Evolutionary conservation across 30 jellyfish, hydroid and myxozoan species (phyloP).

Genomic region (Turritopsis rubra): DNA sequence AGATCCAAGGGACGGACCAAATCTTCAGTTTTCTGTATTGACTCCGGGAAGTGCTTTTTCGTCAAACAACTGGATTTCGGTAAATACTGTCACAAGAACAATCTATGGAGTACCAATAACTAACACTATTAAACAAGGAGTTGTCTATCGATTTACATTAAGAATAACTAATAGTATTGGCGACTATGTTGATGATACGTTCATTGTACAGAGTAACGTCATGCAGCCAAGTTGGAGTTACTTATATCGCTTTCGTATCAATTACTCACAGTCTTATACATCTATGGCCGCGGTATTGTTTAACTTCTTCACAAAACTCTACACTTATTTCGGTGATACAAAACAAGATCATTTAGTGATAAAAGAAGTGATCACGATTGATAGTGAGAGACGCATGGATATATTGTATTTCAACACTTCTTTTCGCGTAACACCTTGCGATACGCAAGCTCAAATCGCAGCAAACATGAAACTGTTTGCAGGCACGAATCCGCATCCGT

Average conservation of each 20-base stretch:
- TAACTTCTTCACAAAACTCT: conserved; percentile 20
- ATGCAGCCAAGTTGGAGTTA: conserved; percentile 37
- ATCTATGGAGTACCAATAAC: conserved; percentile 59
- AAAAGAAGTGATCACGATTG: conserved; percentile 28
- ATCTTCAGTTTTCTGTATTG: conserved; percentile 23
- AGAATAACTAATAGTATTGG: conserved; percentile 56
- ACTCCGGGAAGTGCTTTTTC: conserved; percentile 37
- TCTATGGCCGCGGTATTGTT: conserved; percentile 45
- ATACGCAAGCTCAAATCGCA: conserved; percentile 25
- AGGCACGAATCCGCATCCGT: conserved; percentile 27
- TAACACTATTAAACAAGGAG: background rate
- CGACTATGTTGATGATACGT: conserved; percentile 39
- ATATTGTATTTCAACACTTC: conserved; percentile 52
- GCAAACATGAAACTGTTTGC: conserved; percentile 29
- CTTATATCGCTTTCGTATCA: conserved; percentile 27
- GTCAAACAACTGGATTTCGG: conserved; percentile 57
- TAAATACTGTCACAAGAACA: conserved; percentile 35
- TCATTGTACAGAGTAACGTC: conserved; percentile 27
- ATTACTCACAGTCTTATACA: conserved; percentile 11
- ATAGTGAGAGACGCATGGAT: conserved; percentile 28
- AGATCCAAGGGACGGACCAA: conserved; percentile 49
- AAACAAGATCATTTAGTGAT: conserved; percentile 32
- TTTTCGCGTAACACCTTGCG: conserved; percentile 43
- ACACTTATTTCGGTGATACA: conserved; percentile 42
- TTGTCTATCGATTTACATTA: conserved; percentile 21